A percentile compares a stretch with the other conserved stretches of the same genome.
Conservation (phyloP, 2,113 vertebrate genomes). For the Blennius ocellaris region DNA sequence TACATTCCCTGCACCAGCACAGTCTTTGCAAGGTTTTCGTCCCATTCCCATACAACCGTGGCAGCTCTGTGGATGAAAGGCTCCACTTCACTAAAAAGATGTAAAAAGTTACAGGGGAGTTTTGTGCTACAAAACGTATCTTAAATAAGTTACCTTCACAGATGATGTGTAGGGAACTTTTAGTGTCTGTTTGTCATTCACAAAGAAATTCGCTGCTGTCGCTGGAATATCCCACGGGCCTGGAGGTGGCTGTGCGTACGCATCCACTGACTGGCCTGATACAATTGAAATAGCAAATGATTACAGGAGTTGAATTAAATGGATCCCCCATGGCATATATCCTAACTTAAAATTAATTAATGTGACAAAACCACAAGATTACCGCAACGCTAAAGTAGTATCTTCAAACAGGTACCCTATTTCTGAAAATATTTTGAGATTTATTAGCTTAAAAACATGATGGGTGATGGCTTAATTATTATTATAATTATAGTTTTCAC, state of each 20-base stretch:
- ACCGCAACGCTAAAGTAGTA: too few relatives aligned
- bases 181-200: constrained; percentile 61
- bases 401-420: too few relatives aligned
- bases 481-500: too few relatives aligned
- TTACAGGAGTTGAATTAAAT: background rate
- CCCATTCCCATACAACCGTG: constrained; percentile 81
- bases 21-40: constrained; percentile 75
- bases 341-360: too few relatives aligned
- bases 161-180: constrained; percentile 83
- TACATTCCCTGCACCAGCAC: constrained; percentile 80
- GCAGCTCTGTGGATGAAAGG: constrained; percentile 72
- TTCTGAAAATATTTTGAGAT: too few relatives aligned
- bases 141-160: constrained; percentile 73
- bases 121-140: too few relatives aligned
- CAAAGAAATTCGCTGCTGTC: constrained; percentile 72
- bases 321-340: background rate
- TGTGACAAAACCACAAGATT: too few relatives aligned
- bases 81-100: constrained; percentile 9
- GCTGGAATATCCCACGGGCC: constrained; percentile 81
- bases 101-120: too few relatives aligned
- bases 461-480: too few relatives aligned
- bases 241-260: constrained; percentile 66
- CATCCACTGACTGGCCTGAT: constrained; percentile 80
- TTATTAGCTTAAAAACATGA: too few relatives aligned
- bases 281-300: constrained; percentile 18